Conservation (phyloP, 1,140 invertebrate genomes). For the Drosophila pandora region DNA sequence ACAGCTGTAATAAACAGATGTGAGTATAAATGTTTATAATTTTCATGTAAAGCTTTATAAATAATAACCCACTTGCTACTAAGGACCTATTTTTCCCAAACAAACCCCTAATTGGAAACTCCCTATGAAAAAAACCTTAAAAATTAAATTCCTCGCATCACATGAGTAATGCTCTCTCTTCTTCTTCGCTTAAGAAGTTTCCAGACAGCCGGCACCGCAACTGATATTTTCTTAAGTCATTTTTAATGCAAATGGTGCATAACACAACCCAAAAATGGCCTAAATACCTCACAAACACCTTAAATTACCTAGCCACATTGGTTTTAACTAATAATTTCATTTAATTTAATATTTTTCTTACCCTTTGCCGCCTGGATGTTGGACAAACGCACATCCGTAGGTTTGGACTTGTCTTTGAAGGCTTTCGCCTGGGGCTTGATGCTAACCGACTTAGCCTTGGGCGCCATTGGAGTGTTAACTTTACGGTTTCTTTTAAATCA, state of each 20-base stretch:
- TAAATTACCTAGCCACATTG: constrained; percentile 12
- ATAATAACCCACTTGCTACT: neutral
- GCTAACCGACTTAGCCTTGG: constrained; percentile 71
- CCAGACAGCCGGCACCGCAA: constrained; percentile 73
- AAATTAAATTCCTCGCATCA: constrained; percentile 34
- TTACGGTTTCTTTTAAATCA: constrained; percentile 28
- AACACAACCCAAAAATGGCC: neutral
- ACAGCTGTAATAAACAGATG: constrained; percentile 91
- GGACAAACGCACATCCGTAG: constrained; percentile 95
- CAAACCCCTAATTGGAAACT: neutral
- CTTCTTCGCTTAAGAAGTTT: constrained; percentile 71
- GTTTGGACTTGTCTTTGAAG: constrained; percentile 97
- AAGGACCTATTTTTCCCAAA: neutral
- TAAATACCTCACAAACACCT: neutral
- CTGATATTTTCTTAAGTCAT: constrained; percentile 46
- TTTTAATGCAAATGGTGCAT: constrained; percentile 6
- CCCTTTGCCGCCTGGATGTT: constrained; percentile 99
- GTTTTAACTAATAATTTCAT: constrained; percentile 18
- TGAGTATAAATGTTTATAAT: neutral
- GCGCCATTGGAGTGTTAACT: constrained; percentile 68
- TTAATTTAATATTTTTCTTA: constrained; percentile 84
- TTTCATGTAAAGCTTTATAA: neutral
- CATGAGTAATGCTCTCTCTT: constrained; percentile 69
- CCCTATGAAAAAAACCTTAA: neutral
- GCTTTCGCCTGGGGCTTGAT: constrained; percentile 82